Base-by-base conservation (phyloP, 2,888 invertebrate species). In the Phania funesta region DNA sequence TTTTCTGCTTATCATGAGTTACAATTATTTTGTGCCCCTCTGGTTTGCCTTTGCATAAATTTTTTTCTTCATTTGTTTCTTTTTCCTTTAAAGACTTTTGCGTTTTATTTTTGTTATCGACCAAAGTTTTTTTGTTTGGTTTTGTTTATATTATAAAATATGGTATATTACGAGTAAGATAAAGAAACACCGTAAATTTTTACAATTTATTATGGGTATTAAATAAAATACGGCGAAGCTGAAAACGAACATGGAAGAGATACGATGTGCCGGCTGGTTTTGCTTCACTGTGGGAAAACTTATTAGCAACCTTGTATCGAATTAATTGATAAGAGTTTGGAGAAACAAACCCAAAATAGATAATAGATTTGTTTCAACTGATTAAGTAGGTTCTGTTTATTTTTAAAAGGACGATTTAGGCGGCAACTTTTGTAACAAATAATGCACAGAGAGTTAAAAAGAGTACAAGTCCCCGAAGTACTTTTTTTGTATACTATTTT, bases 1-100 rank as follows among this genome's bases (percentile, higher is more conserved):
- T 84, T 83, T 84, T 83, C 78, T 80, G 75, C 83, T 84, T 83
- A 84, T 84, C 84, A 80, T 78, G 78, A 78, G 65, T 78, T 78
- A 74, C 82, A 82, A 82, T 82, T 82, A 82, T 74, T 76, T 76
- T 70, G 75, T 82, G 78, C 67, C 77, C 62, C 67, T 73, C 68
- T 67, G 41, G 38, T 67, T 41, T 38, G 62, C 56, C 46, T 46
- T 74, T 11, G 20, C 26, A 35, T 46, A 22, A 56, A 38, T 35
- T 32, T 35, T 52, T 62, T 54, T 41, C 22, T 71, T 46, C n/a
- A n/a, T 52, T 50, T 35, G 46, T 2, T 52, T 56, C 13, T 58
- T 24, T n/a, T n/a, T n/a, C n/a, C n/a, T n/a, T n/a, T n/a, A n/a
- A 29, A 29, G 41, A 13, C 8, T 68, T 26, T 48, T 18, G 16